A percentile compares a stretch with the other conserved stretches of the same genome.
Conservation (phyloP, 2,113 vertebrate species). For the Salvator merianae region DNA sequence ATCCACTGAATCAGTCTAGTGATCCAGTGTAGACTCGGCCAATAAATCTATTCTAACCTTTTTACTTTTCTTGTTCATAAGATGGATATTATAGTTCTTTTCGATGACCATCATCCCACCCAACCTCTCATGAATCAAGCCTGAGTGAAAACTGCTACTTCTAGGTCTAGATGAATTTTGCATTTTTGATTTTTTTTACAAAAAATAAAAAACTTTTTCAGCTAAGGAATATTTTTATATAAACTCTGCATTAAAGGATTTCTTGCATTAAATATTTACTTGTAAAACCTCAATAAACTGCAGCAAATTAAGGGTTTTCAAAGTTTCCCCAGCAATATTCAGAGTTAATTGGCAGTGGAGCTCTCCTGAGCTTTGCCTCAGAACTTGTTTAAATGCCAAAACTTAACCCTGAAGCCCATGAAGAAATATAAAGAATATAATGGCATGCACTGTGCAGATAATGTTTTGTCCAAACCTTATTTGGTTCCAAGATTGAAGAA, state of each 20-base stretch:
- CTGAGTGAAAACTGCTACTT: neutral
- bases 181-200: neutral
- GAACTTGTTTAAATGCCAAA: neutral
- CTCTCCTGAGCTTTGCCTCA: neutral
- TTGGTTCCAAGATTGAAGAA: neutral
- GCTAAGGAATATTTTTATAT: neutral
- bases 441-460: neutral
- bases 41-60: neutral
- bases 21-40: no score
- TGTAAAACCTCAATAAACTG: neutral
- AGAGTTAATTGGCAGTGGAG: neutral
- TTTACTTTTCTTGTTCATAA: neutral
- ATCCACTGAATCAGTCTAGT: no score
- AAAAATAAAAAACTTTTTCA: neutral
- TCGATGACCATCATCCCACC: neutral
- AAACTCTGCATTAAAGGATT: neutral
- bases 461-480: neutral
- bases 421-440: neutral
- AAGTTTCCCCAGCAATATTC: neutral
- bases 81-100: neutral
- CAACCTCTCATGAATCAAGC: neutral
- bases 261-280: constrained; percentile 11
- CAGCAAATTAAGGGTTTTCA: neutral
- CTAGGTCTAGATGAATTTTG: neutral
- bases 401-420: neutral